Evolutionary conservation across 2,888 invertebrate genomes (phyloP).

Genomic region (Melinaea menophilus): DNA sequence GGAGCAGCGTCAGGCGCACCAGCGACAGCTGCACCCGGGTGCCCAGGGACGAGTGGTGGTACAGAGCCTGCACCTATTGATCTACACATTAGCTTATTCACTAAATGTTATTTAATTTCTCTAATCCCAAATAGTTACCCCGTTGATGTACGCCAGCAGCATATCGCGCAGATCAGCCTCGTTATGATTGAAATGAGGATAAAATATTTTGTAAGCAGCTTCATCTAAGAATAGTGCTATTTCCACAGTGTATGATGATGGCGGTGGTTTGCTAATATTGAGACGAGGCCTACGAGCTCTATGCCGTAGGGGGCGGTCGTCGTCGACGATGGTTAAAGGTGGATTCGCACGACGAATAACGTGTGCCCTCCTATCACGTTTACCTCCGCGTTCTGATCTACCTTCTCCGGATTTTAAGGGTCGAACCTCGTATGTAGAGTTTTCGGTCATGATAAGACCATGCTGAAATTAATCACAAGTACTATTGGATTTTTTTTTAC

Average conservation of each 20-base stretch:
- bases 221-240: slow-evolving; percentile 86
- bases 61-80: slow-evolving; percentile 85
- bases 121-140: slow-evolving; percentile 65
- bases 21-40: slow-evolving; percentile 81
- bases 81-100: slow-evolving; percentile 1
- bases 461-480: slow-evolving; percentile 66
- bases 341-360: slow-evolving; percentile 77
- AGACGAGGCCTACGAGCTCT: slow-evolving; percentile 50
- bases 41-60: slow-evolving; percentile 85
- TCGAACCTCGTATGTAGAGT: slow-evolving; percentile 83
- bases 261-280: slow-evolving; percentile 43
- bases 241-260: slow-evolving; percentile 79
- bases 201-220: slow-evolving; percentile 83
- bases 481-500: background rate
- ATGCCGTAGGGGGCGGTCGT: slow-evolving; percentile 57
- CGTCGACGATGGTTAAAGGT: slow-evolving; percentile 61
- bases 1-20: slow-evolving; percentile 84
- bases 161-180: slow-evolving; percentile 83
- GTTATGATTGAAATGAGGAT: slow-evolving; percentile 81
- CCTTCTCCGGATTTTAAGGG: slow-evolving; percentile 73
- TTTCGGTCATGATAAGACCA: slow-evolving; percentile 82
- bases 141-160: slow-evolving; percentile 88
- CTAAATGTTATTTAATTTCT: slow-evolving; percentile 4
- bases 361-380: slow-evolving; percentile 69
- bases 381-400: slow-evolving; percentile 55